Evolutionary conservation across 2,113 vertebrate genomes (phyloP), one percentile per base, ranked within the genome.

Genomic region (Brachypteracias leptosomus): DNA sequence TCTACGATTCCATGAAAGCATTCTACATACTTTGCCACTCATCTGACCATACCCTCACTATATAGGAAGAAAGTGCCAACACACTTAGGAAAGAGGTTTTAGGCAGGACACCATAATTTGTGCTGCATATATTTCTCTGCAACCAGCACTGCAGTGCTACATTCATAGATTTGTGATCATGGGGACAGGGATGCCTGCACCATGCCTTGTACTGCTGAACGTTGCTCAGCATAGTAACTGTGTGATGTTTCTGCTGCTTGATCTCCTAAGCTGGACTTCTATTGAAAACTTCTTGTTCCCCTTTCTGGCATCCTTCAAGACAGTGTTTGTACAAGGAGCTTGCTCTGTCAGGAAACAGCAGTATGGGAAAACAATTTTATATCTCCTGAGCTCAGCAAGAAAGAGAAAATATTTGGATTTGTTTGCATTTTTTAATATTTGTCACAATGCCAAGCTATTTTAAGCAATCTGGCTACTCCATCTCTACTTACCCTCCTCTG

Each of bases 381-480:
- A 71, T 89, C 70, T 90, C 65, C 75, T 89, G 65, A 95, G 57
- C 80, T 94, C 83, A 90, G 83, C 57, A 87, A 87, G 49, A 78
- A 94, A 89, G 47, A 77, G 94, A 74, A 75, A 68, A 49, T 68
- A 84, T 47, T 93, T 90, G 76, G 80, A 89, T 94, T 95, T 94
- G 57, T 95, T 95, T 76, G 88, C 57, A 83, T 90, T 93, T 93
- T 90, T 51, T 35, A 70, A 38, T 85, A 62, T 89, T 96, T 94
- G 93, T 94, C 95, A 89, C 31, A 78, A n/a, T 78, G 92, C 85
- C 95, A 95, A 89, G 76, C 38, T 93, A 87, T 93, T 96, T 96
- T 75, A 93, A 89, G 77, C 63, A 82, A 92, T 94, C 76, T 94
- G 44, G 31, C 62, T 78, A 72, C 58, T 94, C 81, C 28, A 79